Conservation (phyloP, 53 echinoderm and acorn worm species). For the Echinometra lucunter region DNA sequence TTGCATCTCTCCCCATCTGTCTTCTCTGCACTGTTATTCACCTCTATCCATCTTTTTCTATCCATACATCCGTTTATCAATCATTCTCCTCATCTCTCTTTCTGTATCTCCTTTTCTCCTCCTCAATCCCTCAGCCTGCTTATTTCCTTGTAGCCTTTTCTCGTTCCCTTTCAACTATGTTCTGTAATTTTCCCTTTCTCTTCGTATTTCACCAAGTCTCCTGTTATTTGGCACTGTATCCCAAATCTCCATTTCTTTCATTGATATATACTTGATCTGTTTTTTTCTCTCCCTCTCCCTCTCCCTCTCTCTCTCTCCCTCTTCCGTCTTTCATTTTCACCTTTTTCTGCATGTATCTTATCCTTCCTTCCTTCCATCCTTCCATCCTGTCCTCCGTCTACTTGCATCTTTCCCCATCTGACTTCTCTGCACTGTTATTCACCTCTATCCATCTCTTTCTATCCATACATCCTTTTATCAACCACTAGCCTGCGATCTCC, state of each 20-base stretch:
- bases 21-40: not conserved
- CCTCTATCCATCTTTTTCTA: not conserved
- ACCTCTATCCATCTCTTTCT: not conserved
- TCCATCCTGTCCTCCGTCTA: not conserved
- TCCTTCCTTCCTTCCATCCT: not conserved
- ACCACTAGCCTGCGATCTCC: not conserved
- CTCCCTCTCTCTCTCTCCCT: not conserved
- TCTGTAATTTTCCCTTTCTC: not conserved
- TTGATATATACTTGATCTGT: not conserved
- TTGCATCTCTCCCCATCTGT: not conserved
- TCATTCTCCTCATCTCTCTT: not conserved
- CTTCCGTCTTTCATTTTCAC: not conserved
- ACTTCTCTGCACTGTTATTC: not conserved
- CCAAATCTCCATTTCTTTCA: not conserved
- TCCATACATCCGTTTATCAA: not conserved
- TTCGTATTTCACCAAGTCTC: not conserved
- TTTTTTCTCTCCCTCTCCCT: not conserved
- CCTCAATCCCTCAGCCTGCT: not conserved
- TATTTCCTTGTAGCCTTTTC: not conserved
- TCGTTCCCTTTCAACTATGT: not conserved
- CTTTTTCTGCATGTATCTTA: not conserved
- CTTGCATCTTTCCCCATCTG: not conserved
- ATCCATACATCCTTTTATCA: not conserved
- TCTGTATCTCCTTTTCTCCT: not conserved
- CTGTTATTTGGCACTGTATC: not conserved